phyloP scores from a whole-genome alignment of 2,113 vertebrate species.

The Pelvicachromis taeniatus region DNA sequence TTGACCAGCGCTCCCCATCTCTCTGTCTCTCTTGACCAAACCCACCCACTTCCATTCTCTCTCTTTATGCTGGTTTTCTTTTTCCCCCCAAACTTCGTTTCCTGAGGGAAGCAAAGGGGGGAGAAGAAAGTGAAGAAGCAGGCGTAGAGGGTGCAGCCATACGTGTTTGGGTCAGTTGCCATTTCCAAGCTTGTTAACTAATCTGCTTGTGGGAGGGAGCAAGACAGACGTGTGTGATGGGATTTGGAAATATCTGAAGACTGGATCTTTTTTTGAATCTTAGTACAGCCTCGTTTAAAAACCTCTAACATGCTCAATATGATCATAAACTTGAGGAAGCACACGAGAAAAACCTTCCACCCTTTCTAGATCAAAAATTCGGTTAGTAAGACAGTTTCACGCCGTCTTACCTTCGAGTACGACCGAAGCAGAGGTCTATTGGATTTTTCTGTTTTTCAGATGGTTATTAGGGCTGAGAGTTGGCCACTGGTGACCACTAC shows the following conservation, averaged over 20 bases:
- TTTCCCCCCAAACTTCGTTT: neutral
- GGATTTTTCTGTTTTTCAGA: conserved; percentile 28
- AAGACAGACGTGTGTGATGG: neutral
- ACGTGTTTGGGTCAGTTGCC: conserved; percentile 47
- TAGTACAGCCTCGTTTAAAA: conserved; percentile 11
- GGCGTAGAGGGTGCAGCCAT: conserved; percentile 16
- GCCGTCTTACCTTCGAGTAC: conserved; percentile 3
- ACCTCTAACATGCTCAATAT: neutral
- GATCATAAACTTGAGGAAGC: neutral
- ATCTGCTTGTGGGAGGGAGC: neutral
- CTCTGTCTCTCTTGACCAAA: neutral
- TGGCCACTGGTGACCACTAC: conserved; percentile 16
- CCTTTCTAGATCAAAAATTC: neutral
- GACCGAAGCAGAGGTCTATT: conserved; percentile 14
- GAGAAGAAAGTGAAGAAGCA: conserved; percentile 5
- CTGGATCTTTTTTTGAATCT: neutral
- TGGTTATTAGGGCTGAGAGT: conserved; percentile 19
- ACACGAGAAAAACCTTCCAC: neutral
- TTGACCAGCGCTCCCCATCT: conserved; percentile 2
- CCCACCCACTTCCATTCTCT: conserved; percentile 9
- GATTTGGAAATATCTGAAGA: conserved; percentile 8
- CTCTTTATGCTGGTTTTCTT: neutral
- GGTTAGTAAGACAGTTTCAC: neutral
- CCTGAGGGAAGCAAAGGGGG: conserved; percentile 48
- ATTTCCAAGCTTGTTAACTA: conserved; percentile 51